phyloP scores from a whole-genome alignment of 2,113 vertebrate species.

The Ailurus styani region DNA sequence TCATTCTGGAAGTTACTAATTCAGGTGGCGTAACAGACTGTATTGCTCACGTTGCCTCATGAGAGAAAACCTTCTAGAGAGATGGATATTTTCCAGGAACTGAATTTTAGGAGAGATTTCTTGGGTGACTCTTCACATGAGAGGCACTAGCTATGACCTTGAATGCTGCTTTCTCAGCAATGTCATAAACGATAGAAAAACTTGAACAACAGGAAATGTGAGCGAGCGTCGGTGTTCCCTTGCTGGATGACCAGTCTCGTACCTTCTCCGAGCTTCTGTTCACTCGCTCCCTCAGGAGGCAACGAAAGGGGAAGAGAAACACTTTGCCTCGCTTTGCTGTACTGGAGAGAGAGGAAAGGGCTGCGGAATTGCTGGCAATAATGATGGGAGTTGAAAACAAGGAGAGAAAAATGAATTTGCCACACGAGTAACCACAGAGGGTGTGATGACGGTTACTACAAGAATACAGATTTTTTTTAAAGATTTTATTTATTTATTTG shows the following conservation, averaged over 20 bases:
- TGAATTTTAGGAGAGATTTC: neutral
- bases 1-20: neutral
- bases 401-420: neutral
- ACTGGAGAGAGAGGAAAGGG: neutral
- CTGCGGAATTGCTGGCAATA: fast-evolving
- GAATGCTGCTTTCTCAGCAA: neutral
- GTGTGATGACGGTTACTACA: fast-evolving
- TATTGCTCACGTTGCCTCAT: neutral
- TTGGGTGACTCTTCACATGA: neutral
- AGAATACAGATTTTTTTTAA: neutral
- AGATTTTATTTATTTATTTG: too few species aligned
- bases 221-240: neutral
- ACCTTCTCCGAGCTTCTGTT: neutral
- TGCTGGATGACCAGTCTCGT: neutral
- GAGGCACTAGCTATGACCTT: too few species aligned
- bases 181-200: neutral
- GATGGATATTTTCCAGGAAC: neutral
- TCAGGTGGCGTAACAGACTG: neutral
- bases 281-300: neutral
- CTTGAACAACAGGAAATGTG: neutral
- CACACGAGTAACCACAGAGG: neutral
- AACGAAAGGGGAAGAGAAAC: neutral
- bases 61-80: neutral
- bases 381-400: fast-evolving
- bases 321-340: neutral